Evolutionary conservation across 2,797 vertebrate genomes (phyloP).

Genomic region (Enteromius unitaeniatus): DNA sequence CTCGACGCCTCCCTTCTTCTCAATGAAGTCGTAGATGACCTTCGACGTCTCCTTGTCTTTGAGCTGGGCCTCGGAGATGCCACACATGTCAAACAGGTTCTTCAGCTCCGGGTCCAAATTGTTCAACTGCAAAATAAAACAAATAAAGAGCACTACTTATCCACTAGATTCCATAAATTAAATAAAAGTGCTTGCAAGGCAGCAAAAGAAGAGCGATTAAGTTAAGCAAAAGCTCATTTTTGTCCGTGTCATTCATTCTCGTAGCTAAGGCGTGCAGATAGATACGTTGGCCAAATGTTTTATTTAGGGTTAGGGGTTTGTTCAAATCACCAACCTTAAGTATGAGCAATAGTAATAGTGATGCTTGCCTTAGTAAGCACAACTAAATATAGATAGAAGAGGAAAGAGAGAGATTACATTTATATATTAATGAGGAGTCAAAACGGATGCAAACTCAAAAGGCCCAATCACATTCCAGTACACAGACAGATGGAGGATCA

Average conservation of each 20-base stretch:
- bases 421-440: background rate
- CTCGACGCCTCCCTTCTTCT: slow-evolving; percentile 97
- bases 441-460: background rate
- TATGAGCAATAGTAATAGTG: slow-evolving; percentile 37
- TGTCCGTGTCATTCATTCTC: background rate
- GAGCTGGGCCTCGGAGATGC: slow-evolving; percentile 96
- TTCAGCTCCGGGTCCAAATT: slow-evolving; percentile 97
- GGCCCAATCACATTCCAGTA: background rate
- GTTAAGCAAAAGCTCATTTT: background rate
- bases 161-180: background rate
- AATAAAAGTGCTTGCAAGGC: slow-evolving; percentile 24
- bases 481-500: background rate
- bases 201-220: background rate
- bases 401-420: slow-evolving; percentile 20
- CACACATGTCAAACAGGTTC: slow-evolving; percentile 95
- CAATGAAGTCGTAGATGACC: slow-evolving; percentile 99
- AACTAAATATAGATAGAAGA: slow-evolving; percentile 19
- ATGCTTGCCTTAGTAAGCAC: slow-evolving; percentile 36
- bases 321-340: slow-evolving; percentile 34
- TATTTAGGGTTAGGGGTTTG: slow-evolving; percentile 11
- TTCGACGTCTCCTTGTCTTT: slow-evolving; percentile 98
- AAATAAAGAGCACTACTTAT: background rate
- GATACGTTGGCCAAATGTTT: background rate
- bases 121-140: slow-evolving; percentile 83
- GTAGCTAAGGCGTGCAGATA: background rate